Base-by-base conservation (phyloP, 53 echinoderm and acorn worm species). In the Mesocentrotus franciscanus region DNA sequence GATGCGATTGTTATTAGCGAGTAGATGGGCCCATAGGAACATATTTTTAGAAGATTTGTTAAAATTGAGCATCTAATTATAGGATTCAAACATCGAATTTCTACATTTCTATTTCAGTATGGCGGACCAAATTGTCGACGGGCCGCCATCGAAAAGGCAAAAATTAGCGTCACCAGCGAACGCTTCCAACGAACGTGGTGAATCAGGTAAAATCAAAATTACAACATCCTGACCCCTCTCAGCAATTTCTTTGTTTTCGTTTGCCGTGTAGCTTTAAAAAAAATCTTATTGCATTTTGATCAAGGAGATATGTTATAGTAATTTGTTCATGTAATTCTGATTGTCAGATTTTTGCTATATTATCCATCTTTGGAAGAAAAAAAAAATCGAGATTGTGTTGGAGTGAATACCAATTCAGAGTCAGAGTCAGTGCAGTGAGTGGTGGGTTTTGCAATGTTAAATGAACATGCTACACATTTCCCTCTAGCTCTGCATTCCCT, bases 131-230 rank as follows among this genome's bases (percentile, higher is more conserved):
- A 96, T 99, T 95, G 96, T 97, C 64, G 99, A 97, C 79, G 99
- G 97, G 89, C 99, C 99, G 96, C 99, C 99, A 93, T 96, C 95
- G 95, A 99, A 99, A 97, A 97, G 99, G 95, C 96, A 95, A 78
- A 99, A 99, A 96, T 97, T 99, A 91, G 92, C 98, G 71, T 96
- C 96, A 74, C 97, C 96, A 85, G 96, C 96, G 87, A 94, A 94
- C 95, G 95, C 95, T 94, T 87, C 95, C 39, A 94, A 85, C 56
- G 95, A 94, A 55, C 95, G 95, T 81, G 94, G 61, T 32, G 59
- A 61, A 60, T 95, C 91, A 92, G 83, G 79, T 95, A 79, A 91
- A 94, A 33, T 94, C 85, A 81, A 94, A 94, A 60, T 94, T 94
- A 55, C 85, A 94, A 94, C 95, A 94, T 94, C 95, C 95, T 94